Base-by-base conservation (phyloP, 2,888 invertebrate species). In the Cephus runcator region DNA sequence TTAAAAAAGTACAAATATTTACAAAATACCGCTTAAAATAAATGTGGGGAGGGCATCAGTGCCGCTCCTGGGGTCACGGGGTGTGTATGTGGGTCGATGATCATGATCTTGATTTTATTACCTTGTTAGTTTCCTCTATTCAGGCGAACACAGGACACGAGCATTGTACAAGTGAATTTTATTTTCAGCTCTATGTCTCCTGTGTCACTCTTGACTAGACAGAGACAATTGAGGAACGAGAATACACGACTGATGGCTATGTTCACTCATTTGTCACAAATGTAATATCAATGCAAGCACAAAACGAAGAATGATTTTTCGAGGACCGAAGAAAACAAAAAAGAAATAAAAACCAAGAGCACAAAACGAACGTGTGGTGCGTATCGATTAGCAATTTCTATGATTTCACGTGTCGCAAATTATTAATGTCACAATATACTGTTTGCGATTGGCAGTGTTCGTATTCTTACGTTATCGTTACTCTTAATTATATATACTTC, bases 1-100 rank as follows among this genome's bases (percentile, higher is more conserved):
- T 86, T 85, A 89, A 88, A 89, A 89, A 89, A 89, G 88, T 89
- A 89, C 86, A 89, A 88, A 89, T 89, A 89, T 89, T 89, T 89
- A 89, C 89, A 89, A 88, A 89, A 88, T 88, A 87, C 85, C 85
- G 79, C 83, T 85, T 82, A 84, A 40, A 85, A 87, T 85, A 76
- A 69, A 79, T 79, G 78, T 71, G 71, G 69, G 73, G 80, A 73
- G 75, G 77, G 77, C 75, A 74, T 12, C 73, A 76, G 80, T 76
- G 69, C 69, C 78, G 76, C 76, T 75, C 15, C 40, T 40, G 4
- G 40, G 6, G 40, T 6, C 6, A 15, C 40, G 23, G 15, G 23
- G 23, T 6, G 15, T 40, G 23, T 40, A 40, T 35, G 6, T 6
- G 40, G 40, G 0, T 15, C 23, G 40, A 40, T 40, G 40, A 40